These are phyloP conservation scores for Cryptosula pallasiana DNA, from an alignment of 2,888 invertebrate genomes.

Conservation along the genomic window DNA sequence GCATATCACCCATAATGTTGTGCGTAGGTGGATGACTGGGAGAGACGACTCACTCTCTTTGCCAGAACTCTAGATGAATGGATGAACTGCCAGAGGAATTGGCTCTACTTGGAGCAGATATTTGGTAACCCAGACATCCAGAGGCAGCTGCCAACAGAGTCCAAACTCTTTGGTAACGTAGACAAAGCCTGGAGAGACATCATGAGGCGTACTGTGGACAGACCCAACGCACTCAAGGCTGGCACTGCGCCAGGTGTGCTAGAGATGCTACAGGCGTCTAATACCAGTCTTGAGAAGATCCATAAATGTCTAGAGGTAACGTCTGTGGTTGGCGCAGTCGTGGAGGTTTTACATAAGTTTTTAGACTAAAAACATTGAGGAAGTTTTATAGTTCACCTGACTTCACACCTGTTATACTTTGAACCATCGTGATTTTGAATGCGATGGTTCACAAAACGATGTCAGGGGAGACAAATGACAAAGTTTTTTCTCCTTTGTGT, in stretches of 20 bases:
- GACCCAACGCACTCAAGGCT: conserved; percentile 50
- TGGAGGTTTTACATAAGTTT: no score
- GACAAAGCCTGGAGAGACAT: conserved; percentile 53
- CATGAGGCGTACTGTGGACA: conserved; percentile 49
- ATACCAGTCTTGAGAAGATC: conserved; percentile 50
- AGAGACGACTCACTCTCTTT: conserved; percentile 48
- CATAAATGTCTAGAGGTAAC: conserved; percentile 51
- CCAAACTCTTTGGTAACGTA: conserved; percentile 46
- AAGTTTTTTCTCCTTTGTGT: no score
- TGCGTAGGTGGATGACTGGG: conserved; percentile 52
- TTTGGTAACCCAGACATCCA: conserved; percentile 52
- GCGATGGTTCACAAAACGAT: no score
- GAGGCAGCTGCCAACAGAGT: conserved; percentile 49
- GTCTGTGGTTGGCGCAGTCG: no score
- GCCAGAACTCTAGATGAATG: conserved; percentile 52
- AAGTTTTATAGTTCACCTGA: no score
- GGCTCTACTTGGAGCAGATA: conserved; percentile 53
- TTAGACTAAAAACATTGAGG: no score
- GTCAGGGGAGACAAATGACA: no score
- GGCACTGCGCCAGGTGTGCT: conserved; percentile 50
- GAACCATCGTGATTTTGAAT: no score
- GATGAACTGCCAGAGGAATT: conserved; percentile 52
- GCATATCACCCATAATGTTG: no score
- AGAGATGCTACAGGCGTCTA: conserved; percentile 47
- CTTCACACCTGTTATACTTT: no score